Percentiles rank a stretch among this genome's conserved stretches.
Conservation (phyloP, 2,888 invertebrate genomes). For the Dusona sp. region DNA sequence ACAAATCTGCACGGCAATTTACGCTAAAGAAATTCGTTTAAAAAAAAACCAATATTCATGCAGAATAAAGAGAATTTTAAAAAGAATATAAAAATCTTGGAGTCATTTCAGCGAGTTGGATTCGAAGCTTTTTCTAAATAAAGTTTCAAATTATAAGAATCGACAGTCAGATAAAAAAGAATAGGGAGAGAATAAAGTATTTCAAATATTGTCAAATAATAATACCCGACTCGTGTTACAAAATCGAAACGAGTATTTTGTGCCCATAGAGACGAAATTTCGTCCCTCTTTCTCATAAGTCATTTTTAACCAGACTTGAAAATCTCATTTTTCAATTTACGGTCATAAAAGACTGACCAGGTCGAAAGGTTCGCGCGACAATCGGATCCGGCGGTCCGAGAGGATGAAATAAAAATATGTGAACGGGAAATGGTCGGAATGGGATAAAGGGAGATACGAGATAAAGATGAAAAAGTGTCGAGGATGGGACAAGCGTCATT, state of each 20-base stretch:
- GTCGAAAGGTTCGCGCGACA: not conserved
- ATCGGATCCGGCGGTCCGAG: not conserved
- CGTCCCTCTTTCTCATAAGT: not conserved
- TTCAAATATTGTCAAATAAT: not conserved
- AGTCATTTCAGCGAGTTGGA: too few species aligned
- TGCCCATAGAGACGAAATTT: too few species aligned
- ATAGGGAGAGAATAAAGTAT: not conserved
- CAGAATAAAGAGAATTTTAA: too few species aligned
- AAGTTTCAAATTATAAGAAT: not conserved
- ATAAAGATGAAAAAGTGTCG: conserved; percentile 55
- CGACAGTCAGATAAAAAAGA: too few species aligned
- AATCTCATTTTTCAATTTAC: conserved; percentile 21
- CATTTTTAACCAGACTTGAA: not conserved
- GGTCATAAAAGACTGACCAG: not conserved
- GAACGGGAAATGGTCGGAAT: not conserved
- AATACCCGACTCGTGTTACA: too few species aligned
- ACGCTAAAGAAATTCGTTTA: not conserved
- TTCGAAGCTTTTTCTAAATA: too few species aligned
- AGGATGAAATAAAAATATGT: conserved; percentile 8
- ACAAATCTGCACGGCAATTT: not conserved
- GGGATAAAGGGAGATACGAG: conserved; percentile 10
- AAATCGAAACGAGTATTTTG: not conserved
- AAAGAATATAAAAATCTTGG: not conserved
- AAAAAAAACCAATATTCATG: not conserved
- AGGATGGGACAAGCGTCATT: conserved; percentile 43